Percentiles rank a stretch among this genome's conserved stretches.
These are phyloP conservation scores for Crax fasciolata DNA, from an alignment of 2,797 vertebrate genomes.

Conservation along the genomic window DNA sequence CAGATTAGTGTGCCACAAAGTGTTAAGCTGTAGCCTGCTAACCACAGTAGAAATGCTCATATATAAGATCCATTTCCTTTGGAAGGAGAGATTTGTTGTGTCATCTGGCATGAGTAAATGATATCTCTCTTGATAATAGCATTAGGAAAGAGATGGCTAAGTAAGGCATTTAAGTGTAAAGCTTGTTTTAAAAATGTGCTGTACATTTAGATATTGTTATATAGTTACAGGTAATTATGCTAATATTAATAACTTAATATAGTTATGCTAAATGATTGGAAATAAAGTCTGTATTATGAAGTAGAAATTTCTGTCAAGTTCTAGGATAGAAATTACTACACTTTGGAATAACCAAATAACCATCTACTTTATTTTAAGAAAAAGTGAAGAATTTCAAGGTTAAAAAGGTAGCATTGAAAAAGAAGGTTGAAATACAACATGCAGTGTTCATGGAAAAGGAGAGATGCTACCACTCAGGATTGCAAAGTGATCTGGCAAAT, in stretches of 20 bases:
- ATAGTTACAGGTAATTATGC: background rate
- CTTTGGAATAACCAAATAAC: background rate
- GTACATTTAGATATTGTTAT: background rate
- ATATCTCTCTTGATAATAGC: background rate
- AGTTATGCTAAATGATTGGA: background rate
- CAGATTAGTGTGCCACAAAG: background rate
- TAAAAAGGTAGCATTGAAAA: background rate
- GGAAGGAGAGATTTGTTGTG: background rate
- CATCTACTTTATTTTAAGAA: conserved; percentile 24
- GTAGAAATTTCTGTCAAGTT: background rate
- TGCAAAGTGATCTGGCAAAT: background rate
- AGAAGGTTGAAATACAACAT: background rate
- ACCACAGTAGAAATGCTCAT: background rate
- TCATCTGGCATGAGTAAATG: background rate
- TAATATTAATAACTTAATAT: background rate
- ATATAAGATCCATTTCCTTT: background rate
- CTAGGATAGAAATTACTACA: background rate
- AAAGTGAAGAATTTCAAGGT: background rate
- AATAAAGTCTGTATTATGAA: background rate
- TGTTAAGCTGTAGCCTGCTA: background rate
- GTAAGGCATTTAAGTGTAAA: background rate
- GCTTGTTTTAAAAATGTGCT: background rate
- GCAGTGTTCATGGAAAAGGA: background rate
- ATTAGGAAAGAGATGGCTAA: background rate
- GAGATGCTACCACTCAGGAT: background rate